phyloP scores from a whole-genome alignment of 2,113 vertebrate species.

The Dinomys branickii region DNA sequence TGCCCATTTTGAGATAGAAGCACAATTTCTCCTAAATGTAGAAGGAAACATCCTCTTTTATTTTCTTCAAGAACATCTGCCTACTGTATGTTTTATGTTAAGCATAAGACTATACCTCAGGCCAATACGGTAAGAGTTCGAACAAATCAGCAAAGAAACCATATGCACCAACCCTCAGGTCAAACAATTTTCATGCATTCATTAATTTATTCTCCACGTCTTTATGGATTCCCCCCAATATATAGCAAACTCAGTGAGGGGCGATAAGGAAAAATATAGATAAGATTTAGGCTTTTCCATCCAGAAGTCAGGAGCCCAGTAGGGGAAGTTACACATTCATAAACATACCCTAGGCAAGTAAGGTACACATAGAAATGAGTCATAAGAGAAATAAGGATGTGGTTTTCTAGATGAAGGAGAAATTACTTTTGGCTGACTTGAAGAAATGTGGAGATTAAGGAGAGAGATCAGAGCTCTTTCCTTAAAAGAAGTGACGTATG shows the following conservation, averaged over 20 bases:
- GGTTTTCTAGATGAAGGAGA: neutral
- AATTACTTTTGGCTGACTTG: conserved; percentile 34
- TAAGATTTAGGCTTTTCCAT: neutral
- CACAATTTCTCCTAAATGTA: neutral
- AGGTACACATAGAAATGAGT: neutral
- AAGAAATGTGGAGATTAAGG: neutral
- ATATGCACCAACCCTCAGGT: neutral
- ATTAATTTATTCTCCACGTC: conserved; percentile 23
- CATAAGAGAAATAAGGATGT: conserved; percentile 30
- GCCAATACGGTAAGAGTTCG: conserved; percentile 6
- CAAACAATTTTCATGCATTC: neutral
- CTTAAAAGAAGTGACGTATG: neutral
- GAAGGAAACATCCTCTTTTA: neutral
- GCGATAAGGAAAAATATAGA: neutral
- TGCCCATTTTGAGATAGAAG: neutral
- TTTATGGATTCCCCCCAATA: neutral
- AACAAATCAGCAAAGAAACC: conserved; percentile 26
- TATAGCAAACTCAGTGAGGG: neutral
- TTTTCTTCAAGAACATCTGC: neutral
- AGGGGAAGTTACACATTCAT: conserved; percentile 11
- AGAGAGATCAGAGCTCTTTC: neutral
- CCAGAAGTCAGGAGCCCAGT: neutral
- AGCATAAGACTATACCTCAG: neutral
- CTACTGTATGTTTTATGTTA: conserved; percentile 5
- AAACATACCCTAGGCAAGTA: neutral